Base-by-base conservation (phyloP, 64 coral and sea anemone species). In the Exaiptasia diaphana region DNA sequence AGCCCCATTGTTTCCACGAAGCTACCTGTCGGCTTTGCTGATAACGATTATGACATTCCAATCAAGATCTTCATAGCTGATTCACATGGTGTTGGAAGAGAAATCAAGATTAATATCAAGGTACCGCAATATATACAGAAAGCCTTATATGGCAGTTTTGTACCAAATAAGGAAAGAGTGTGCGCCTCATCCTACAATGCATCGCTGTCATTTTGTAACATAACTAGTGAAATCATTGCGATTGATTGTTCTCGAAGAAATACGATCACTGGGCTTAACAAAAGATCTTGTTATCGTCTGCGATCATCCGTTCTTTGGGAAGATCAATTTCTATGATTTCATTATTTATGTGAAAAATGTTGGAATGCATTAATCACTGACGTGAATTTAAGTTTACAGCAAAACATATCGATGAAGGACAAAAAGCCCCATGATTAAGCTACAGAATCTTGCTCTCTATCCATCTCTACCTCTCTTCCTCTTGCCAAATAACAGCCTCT, bases 61-160 rank as follows among this genome's bases (percentile, higher is more conserved):
- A 42, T 87, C 12, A 64, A 78, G 14, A 63, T 87, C 17, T 68
- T 35, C 13, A 64, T 87, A 20, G 71, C 55, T 20, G 84, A 87
- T 53, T 25, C 62, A 5, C 45, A 41, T 74, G 84, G 84, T 34
- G 84, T 63, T 40, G 63, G 64, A n/a, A 41, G 32, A 4, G 24
- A 39, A 1, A 32, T 53, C 12, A 58, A 63, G n/a, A 64, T 87
- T 14, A 18, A 35, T 9, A 59, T 87, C 20, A 87, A 87, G 73
- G 84, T 87, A 27, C n/a, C 25, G 60, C n/a, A 21, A 73, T 30
- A 26, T 10, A 49, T 14, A 41, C 67, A 4, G 69, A 22, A 20
- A n/a, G 0, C 3, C 38, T 65, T 37, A 35, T 14, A 37, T 20
- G 61, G 43, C 5, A 6, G 6, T 46, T 46, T 46, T 46, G 43